These are phyloP conservation scores for Platycercus adscitus DNA, from an alignment of 2,113 vertebrate genomes.

Conservation along the genomic window DNA sequence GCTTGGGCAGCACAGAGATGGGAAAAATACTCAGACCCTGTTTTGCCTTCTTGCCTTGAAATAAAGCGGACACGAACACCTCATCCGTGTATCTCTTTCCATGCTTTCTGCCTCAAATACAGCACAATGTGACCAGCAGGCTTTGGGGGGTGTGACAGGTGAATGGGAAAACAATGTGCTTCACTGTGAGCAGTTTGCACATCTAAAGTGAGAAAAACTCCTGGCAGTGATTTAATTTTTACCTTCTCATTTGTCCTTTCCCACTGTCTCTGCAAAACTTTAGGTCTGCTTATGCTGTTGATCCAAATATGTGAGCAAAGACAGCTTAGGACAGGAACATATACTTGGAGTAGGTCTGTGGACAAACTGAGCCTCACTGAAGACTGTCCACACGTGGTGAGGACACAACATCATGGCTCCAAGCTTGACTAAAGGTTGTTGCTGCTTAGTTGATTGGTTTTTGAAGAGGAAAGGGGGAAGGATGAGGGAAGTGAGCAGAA, in stretches of 20 bases:
- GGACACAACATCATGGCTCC: not conserved
- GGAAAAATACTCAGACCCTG: not conserved
- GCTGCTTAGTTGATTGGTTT: not conserved
- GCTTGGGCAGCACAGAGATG: not conserved
- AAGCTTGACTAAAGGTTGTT: not conserved
- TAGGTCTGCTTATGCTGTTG: not conserved
- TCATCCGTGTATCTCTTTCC: not conserved
- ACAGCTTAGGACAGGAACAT: not conserved
- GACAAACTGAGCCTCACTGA: not conserved
- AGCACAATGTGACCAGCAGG: not conserved
- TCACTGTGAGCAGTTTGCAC: not conserved
- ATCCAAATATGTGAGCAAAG: not conserved
- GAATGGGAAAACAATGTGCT: not conserved
- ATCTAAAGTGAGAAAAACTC: not conserved
- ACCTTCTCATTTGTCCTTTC: not conserved
- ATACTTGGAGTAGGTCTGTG: not conserved
- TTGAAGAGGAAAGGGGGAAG: not conserved
- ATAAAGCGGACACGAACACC: not conserved
- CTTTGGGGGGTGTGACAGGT: not conserved
- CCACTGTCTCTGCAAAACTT: not conserved
- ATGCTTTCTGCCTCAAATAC: not conserved
- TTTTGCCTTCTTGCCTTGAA: not conserved
- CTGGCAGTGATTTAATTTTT: not conserved
- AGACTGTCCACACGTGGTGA: not conserved
- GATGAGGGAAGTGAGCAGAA: not conserved